Evolutionary conservation across 2,888 invertebrate genomes (phyloP).

Genomic region (Ophion ventricosus): DNA sequence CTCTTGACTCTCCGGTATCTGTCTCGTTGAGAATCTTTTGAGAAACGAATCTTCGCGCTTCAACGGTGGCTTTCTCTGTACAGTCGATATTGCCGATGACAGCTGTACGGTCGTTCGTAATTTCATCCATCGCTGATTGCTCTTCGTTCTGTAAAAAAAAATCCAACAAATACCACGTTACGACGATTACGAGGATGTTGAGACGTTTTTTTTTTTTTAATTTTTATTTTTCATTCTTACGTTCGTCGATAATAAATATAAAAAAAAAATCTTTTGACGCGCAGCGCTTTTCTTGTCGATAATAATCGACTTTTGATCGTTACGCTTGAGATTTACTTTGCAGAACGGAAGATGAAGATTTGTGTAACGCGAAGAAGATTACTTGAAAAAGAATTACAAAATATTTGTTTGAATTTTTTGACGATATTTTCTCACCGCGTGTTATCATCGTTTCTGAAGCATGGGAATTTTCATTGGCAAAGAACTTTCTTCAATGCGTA

Average conservation of each 20-base stretch:
- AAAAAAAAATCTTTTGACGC: not conserved
- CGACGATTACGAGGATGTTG: conserved; percentile 8
- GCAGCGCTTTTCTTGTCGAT: not conserved
- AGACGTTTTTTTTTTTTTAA: too few relatives aligned
- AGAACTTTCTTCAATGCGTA: too few relatives aligned
- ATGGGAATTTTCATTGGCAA: not conserved
- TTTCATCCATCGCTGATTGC: conserved; percentile 98
- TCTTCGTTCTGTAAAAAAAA: conserved; percentile 90
- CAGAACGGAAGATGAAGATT: conserved; percentile 14
- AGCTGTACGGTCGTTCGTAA: conserved; percentile 96
- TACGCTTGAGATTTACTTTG: not conserved
- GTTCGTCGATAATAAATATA: not conserved
- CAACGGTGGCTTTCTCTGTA: conserved; percentile 94
- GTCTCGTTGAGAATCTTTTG: conserved; percentile 96
- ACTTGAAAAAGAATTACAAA: conserved; percentile 9
- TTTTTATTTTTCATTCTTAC: not conserved
- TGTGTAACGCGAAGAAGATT: conserved; percentile 13
- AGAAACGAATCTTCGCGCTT: conserved; percentile 97
- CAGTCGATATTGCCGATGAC: conserved; percentile 91
- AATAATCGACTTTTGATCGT: not conserved
- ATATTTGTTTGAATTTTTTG: not conserved
- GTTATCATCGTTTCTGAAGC: not conserved
- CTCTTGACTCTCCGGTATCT: conserved; percentile 94
- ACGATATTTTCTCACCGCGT: not conserved
- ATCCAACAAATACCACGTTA: not conserved